Conservation (phyloP, 2,113 vertebrate genomes). For the Phaethon lepturus region DNA sequence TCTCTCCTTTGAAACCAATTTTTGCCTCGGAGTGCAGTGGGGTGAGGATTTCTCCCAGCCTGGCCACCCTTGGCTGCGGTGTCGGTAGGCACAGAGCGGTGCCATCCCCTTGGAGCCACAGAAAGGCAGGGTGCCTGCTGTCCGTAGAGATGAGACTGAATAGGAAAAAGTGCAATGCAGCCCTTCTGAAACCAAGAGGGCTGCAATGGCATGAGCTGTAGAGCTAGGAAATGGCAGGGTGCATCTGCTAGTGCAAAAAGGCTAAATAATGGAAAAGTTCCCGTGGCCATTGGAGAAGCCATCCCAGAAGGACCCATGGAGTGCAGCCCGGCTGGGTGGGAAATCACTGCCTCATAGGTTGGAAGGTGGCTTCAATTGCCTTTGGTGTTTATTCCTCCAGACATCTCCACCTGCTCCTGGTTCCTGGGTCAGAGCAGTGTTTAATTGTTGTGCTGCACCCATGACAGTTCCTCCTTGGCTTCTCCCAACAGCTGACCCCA, state of each 20-base stretch:
- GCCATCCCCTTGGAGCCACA: not conserved
- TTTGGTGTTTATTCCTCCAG: not conserved
- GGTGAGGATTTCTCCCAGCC: not conserved
- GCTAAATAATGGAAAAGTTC: not conserved
- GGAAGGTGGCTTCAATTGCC: not conserved
- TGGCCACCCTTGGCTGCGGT: not conserved
- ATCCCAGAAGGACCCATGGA: not conserved
- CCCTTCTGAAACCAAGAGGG: not conserved
- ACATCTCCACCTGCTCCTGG: not conserved
- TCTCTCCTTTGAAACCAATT: not conserved
- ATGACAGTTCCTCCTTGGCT: accelerated
- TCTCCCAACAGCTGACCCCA: not conserved
- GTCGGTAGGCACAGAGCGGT: accelerated
- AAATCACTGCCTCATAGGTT: not conserved
- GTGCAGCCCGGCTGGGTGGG: not conserved
- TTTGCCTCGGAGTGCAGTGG: not conserved
- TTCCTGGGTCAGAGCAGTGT: not conserved
- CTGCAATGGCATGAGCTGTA: not conserved
- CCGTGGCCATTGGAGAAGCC: not conserved
- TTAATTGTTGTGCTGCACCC: not conserved
- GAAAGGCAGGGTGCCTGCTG: not conserved
- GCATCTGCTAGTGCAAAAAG: not conserved
- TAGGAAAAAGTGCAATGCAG: not conserved
- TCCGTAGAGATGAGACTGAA: accelerated
- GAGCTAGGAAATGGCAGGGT: not conserved